Base-by-base conservation (phyloP, 2,797 vertebrate genomes). In the Esox masquinongy region DNA sequence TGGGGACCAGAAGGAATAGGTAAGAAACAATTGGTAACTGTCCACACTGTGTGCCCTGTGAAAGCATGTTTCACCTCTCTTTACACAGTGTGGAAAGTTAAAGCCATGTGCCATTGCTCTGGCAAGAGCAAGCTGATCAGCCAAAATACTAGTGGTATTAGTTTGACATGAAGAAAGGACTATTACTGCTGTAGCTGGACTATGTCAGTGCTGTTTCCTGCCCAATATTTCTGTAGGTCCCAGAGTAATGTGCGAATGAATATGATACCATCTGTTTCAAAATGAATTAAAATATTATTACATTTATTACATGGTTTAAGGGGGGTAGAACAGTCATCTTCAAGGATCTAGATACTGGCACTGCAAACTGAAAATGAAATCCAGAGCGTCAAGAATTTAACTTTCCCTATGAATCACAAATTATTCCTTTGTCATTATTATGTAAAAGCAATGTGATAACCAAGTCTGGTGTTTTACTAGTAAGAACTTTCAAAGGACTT, bases 301-400 rank as follows among this genome's bases (percentile, higher is more conserved):
- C 43, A 50, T 51, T 71, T 7, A 49, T 56, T 49, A 31, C 50
- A 71, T 71, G 50, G 7, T 53, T 71, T 71, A 71, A 56, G 70
- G 11, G 70, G n/a, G 26, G 17, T 53, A 34, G 29, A 36, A 16
- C 26, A 19, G 70, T 71, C 11, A 71, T 31, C 29, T 26, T n/a
- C 74, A 53, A 70, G 49, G 17, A 79, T 51, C 17, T 4, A 74
- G 70, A 79, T 75, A 70, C 72, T 84, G 81, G 75, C 78, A 73
- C 73, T 80, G 77, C 75, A 26, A 76, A 68, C 64, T 75, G 47
- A 59, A 50, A 3, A 79, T 77, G 5, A 43, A 43, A 43, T 47
- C 43, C 43, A 72, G 69, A 74, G 19, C 67, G 76, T 84, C 83
- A 86, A 89, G 85, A 92, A 90, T 92, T 76, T 87, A 88, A 84